Percentiles rank a stretch among this genome's conserved stretches.
These are phyloP conservation scores for Drosophila algonquin DNA, from an alignment of 2,888 invertebrate genomes.

Conservation along the genomic window DNA sequence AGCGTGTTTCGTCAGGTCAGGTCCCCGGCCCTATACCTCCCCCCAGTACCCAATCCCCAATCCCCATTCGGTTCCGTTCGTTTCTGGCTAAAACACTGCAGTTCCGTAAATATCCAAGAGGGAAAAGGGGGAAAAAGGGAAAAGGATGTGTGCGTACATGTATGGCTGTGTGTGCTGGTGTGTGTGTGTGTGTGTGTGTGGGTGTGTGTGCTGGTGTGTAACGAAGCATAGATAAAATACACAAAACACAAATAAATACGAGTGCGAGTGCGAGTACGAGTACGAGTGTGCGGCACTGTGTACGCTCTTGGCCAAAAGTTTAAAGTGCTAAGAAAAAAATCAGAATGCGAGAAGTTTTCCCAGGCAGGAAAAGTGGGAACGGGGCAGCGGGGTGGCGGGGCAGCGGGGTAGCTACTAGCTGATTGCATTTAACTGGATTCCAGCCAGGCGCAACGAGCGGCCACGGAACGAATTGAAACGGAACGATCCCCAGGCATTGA, in stretches of 20 bases:
- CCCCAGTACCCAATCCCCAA: no score
- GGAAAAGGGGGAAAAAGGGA: neutral
- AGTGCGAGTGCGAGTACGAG: slow-evolving; percentile 28
- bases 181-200: slow-evolving; percentile 44
- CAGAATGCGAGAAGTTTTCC: slow-evolving; percentile 49
- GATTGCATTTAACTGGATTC: slow-evolving; percentile 62
- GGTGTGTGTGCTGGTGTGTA: slow-evolving; percentile 64
- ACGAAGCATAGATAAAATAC: slow-evolving; percentile 80
- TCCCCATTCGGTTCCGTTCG: neutral
- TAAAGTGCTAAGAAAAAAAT: slow-evolving; percentile 76
- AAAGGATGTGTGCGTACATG: slow-evolving; percentile 18
- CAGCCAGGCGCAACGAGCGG: slow-evolving; percentile 12
- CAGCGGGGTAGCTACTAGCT: slow-evolving; percentile 41
- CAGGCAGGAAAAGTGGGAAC: neutral
- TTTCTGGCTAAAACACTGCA: slow-evolving; percentile 64
- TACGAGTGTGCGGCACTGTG: slow-evolving; percentile 14
- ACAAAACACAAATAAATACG: slow-evolving; percentile 73
- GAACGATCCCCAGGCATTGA: neutral
- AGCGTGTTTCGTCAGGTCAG: slow-evolving; percentile 35
- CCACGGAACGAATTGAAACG: slow-evolving; percentile 2
- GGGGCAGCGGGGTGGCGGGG: neutral
- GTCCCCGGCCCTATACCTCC: neutral
- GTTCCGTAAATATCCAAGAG: slow-evolving; percentile 58
- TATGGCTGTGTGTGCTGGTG: slow-evolving; percentile 53
- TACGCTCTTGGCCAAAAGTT: slow-evolving; percentile 53